Conservation (phyloP, 2,888 invertebrate species). For the Allacma fusca region DNA sequence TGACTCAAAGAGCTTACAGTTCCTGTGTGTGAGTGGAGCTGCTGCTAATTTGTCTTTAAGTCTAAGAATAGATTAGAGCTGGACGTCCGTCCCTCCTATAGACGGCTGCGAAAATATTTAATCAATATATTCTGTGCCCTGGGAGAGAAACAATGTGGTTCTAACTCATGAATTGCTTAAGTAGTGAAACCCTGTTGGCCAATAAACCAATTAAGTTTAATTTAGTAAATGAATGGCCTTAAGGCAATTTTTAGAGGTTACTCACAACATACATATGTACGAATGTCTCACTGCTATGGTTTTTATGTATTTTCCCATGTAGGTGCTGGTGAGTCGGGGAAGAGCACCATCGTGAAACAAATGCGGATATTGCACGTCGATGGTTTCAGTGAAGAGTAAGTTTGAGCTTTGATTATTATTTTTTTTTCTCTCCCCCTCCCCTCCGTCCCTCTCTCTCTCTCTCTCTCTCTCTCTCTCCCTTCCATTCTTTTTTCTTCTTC, state of each 20-base stretch:
- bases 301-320: slow-evolving; percentile 61
- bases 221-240: slow-evolving; percentile 31
- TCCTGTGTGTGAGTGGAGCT: too few species aligned
- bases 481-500: too few species aligned
- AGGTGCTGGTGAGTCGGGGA: slow-evolving; percentile 98
- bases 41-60: too few species aligned
- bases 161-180: slow-evolving; percentile 19
- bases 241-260: slow-evolving; percentile 21
- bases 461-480: too few species aligned
- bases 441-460: too few species aligned
- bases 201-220: slow-evolving; percentile 37
- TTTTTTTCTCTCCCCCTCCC: background rate
- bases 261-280: background rate
- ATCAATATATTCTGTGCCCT: background rate
- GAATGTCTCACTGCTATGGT: background rate
- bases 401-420: slow-evolving; percentile 54
- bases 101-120: background rate
- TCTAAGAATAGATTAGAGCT: too few species aligned
- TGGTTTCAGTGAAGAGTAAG: slow-evolving; percentile 95
- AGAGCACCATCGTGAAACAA: slow-evolving; percentile 99
- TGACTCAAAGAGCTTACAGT: too few species aligned
- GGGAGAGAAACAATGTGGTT: slow-evolving; percentile 9
- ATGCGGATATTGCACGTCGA: slow-evolving; percentile 99
- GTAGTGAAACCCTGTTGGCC: slow-evolving; percentile 29
- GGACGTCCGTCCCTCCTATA: too few species aligned